Conservation (phyloP, 2,797 vertebrate genomes). For the Tinamus major region DNA sequence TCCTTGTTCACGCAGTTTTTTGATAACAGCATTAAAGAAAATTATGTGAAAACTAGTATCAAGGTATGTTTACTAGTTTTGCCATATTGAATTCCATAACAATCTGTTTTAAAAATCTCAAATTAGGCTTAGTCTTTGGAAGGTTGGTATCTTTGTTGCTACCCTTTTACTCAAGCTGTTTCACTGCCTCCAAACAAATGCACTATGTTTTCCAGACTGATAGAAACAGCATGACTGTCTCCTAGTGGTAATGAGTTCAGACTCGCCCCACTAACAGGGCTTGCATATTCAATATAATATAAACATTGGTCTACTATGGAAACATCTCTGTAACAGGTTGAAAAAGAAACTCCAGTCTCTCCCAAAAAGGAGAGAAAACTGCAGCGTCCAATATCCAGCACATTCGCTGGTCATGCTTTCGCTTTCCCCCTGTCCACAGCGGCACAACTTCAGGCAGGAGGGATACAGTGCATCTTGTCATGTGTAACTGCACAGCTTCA, state of each 20-base stretch:
- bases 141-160: no score
- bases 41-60: no score
- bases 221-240: not conserved
- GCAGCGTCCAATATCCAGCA: rapidly evolving
- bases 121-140: no score
- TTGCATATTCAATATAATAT: not conserved
- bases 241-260: not conserved
- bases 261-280: not conserved
- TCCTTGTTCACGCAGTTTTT: no score
- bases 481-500: rapidly evolving
- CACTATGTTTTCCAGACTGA: not conserved
- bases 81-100: no score
- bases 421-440: rapidly evolving
- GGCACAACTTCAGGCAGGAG: not conserved
- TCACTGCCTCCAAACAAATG: not conserved
- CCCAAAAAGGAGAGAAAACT: not conserved
- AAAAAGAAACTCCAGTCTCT: not conserved
- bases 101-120: no score
- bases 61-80: no score
- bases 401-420: rapidly evolving
- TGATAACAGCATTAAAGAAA: no score
- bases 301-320: not conserved
- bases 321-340: not conserved
- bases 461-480: not conserved
- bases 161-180: not conserved